Conservation (phyloP, 2,888 invertebrate species). For the Meiosimyza platycephala region DNA sequence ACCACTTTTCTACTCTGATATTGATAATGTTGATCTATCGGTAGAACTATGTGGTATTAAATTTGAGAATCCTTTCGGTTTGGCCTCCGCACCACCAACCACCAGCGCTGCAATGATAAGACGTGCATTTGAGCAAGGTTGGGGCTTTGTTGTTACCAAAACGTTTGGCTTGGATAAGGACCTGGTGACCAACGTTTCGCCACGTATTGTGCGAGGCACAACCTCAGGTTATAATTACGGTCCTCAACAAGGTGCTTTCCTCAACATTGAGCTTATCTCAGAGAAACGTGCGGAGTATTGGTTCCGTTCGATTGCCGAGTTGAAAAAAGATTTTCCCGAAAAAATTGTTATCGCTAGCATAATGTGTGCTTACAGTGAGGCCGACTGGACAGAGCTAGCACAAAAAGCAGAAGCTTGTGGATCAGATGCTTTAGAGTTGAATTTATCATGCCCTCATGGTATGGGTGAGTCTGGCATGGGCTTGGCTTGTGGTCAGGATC, state of each 20-base stretch:
- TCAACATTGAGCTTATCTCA: slow-evolving; percentile 98
- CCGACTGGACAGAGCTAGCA: slow-evolving; percentile 90
- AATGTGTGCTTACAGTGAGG: slow-evolving; percentile 89
- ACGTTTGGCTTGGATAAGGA: slow-evolving; percentile 97
- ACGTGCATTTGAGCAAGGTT: slow-evolving; percentile 93
- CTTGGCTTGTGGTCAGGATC: slow-evolving; percentile 96
- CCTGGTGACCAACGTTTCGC: slow-evolving; percentile 95
- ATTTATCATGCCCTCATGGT: slow-evolving; percentile 97
- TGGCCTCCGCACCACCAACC: slow-evolving; percentile 97
- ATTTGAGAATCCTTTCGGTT: slow-evolving; percentile 96
- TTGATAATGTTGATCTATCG: slow-evolving; percentile 94
- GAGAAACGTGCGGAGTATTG: slow-evolving; percentile 96
- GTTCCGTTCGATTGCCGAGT: slow-evolving; percentile 86
- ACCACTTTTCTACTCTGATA: slow-evolving; percentile 91
- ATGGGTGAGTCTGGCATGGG: slow-evolving; percentile 99
- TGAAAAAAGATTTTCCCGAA: slow-evolving; percentile 91
- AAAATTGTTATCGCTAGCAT: slow-evolving; percentile 95
- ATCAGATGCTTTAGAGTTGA: slow-evolving; percentile 94
- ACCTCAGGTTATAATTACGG: slow-evolving; percentile 93
- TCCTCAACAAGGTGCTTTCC: slow-evolving; percentile 95
- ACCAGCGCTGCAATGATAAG: slow-evolving; percentile 95
- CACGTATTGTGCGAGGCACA: slow-evolving; percentile 92
- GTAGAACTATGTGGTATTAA: slow-evolving; percentile 92
- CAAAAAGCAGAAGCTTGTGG: slow-evolving; percentile 83
- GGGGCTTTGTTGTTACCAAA: slow-evolving; percentile 98